Base-by-base conservation (phyloP, 2,888 invertebrate genomes). In the Caenorhabditis sp. region DNA sequence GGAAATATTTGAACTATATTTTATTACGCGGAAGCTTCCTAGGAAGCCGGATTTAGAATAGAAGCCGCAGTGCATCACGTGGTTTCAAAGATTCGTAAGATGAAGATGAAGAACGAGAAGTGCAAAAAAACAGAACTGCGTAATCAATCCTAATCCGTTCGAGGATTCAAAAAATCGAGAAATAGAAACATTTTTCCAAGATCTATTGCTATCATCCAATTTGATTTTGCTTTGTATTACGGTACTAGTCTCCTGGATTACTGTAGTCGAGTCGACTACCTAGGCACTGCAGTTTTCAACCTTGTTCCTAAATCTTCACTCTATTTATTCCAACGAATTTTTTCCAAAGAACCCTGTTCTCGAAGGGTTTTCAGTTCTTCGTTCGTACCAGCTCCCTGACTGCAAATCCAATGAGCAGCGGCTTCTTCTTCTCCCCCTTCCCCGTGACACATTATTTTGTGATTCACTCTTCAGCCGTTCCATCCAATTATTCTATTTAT, bases 21-120 rank as follows among this genome's bases (percentile, higher is more conserved):
- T 32, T 32, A 32, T 32, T 32, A 32, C 32, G 32, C 32, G 32
- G 32, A 40, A 6, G 32, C 40, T 40, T 40, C 15, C 2, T 8
- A 40, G 13, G 47, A 47, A 47, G 47, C 47, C 47, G 47, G 47
- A 47, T 47, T 47, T 47, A 47, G 47, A 47, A 18, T 32, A 9
- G 32, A 32, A 32, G 32, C 32, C 32, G 32, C 32, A 5, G 18
- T 5, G n/a, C 47, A n/a, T n/a, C 47, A 47, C 47, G 47, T 47
- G 47, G 4, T 47, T 40, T 40, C 40, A 13, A 40, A 11, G 47
- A 47, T 47, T 18, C 18, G 4, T 47, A n/a, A n/a, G n/a, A n/a
- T n/a, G n/a, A n/a, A n/a, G n/a, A n/a, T n/a, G n/a, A n/a, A n/a
- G 47, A 18, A 40, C 13, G 3, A 9, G 47, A 20, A 20, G n/a